Evolutionary conservation across 1,140 invertebrate genomes (phyloP).

Genomic region (Drosophila truncata): DNA sequence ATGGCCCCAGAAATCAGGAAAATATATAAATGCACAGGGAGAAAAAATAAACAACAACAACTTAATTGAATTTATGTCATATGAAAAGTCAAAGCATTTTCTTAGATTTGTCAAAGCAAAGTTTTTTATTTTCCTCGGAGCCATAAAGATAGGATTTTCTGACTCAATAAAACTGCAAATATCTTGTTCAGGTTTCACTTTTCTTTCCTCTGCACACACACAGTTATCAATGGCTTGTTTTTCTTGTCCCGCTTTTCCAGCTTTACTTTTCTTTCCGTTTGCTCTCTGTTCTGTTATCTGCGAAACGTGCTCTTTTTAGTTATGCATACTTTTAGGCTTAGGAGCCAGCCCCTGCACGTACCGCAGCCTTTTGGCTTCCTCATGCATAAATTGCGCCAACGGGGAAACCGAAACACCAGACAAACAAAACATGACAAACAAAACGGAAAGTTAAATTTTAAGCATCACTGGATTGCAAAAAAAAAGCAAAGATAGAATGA

Average conservation of each 20-base stretch:
- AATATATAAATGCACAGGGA: conserved; percentile 2
- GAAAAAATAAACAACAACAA: background rate
- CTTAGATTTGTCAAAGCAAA: background rate
- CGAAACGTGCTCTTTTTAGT: conserved; percentile 78
- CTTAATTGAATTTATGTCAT: background rate
- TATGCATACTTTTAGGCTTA: conserved; percentile 82
- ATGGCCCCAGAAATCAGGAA: conserved; percentile 1
- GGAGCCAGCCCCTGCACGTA: conserved; percentile 53
- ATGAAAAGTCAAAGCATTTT: background rate
- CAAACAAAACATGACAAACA: conserved; percentile 76
- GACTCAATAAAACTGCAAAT: background rate
- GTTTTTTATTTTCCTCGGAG: background rate
- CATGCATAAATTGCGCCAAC: conserved; percentile 62
- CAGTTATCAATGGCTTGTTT: conserved; percentile 69
- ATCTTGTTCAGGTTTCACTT: background rate
- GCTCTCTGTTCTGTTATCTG: conserved; percentile 68
- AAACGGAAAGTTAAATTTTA: conserved; percentile 58
- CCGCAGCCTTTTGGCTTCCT: conserved; percentile 39
- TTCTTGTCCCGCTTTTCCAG: conserved; percentile 31
- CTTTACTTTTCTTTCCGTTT: conserved; percentile 47
- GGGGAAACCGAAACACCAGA: conserved; percentile 35
- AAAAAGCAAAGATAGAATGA: background rate
- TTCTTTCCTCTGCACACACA: conserved; percentile 6
- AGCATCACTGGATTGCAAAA: conserved; percentile 21
- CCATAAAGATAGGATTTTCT: background rate